Percentiles rank a stretch among this genome's conserved stretches.
These are phyloP conservation scores for Volucella inanis DNA, from an alignment of 2,888 invertebrate genomes.

Conservation along the genomic window DNA sequence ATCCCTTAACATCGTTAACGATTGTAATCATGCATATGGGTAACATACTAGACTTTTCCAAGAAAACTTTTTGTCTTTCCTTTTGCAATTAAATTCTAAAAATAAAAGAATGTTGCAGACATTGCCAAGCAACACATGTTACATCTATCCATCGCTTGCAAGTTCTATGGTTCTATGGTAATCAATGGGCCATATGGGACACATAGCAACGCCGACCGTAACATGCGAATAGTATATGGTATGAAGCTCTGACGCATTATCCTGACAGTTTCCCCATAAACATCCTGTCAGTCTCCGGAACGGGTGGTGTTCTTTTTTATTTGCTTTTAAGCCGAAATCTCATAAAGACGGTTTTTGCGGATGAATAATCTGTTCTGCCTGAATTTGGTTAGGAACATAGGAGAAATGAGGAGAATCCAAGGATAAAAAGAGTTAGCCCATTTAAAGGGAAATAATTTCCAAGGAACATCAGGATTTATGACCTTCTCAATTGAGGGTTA, in stretches of 20 bases:
- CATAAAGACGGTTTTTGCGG: slow-evolving; percentile 5
- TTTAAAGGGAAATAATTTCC: not conserved
- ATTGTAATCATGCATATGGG: not conserved
- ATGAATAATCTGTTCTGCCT: slow-evolving; percentile 8
- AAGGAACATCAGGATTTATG: not conserved
- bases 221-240: no score
- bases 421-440: not conserved
- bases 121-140: not conserved
- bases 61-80: not conserved
- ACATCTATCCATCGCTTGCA: not conserved
- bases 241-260: not conserved
- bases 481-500: no score
- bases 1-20: slow-evolving; percentile 5
- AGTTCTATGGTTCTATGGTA: no score
- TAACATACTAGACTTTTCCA: slow-evolving; percentile 1
- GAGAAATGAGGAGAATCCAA: no score
- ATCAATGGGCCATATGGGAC: not conserved
- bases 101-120: slow-evolving; percentile 2
- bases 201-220: not conserved
- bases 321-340: not conserved
- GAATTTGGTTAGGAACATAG: not conserved
- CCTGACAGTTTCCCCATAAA: not conserved
- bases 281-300: not conserved
- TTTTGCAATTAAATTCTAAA: slow-evolving; percentile 16
- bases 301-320: not conserved